Evolutionary conservation across 2,113 vertebrate genomes (phyloP).

Genomic region (Lepisosteus oculatus): DNA sequence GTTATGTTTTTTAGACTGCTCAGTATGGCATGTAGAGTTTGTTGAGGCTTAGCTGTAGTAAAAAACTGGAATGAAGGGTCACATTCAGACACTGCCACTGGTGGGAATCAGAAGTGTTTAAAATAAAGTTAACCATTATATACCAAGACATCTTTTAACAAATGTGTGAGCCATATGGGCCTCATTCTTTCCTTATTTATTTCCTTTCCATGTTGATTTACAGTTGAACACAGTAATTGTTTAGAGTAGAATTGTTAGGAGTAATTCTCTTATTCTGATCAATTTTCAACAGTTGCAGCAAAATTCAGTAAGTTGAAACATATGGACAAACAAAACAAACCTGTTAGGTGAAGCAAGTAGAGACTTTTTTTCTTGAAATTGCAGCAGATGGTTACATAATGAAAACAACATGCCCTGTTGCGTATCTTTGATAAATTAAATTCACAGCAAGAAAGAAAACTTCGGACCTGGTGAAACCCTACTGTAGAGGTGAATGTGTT

Average conservation of each 20-base stretch:
- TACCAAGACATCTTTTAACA: no score
- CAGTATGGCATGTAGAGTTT: no score
- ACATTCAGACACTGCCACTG: no score
- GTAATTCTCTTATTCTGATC: background rate
- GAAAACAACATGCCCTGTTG: constrained; percentile 20
- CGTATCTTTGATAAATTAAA: constrained; percentile 30
- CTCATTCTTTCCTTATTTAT: no score
- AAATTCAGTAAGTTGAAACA: constrained; percentile 10
- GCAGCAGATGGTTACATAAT: constrained; percentile 30
- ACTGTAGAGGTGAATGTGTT: background rate
- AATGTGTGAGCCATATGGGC: no score
- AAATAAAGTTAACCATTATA: no score
- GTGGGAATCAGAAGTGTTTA: no score
- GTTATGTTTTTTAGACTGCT: no score
- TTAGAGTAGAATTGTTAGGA: background rate
- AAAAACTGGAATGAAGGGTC: no score
- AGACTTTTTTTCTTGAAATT: constrained; percentile 3
- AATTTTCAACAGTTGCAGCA: constrained; percentile 1
- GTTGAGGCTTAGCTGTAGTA: no score
- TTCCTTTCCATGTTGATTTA: no score
- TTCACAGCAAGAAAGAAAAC: constrained; percentile 15
- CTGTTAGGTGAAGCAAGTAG: background rate
- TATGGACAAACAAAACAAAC: background rate
- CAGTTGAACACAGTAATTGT: background rate
- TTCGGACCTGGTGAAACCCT: background rate